A percentile compares a stretch with the other conserved stretches of the same genome.
Evolutionary conservation across 2,888 invertebrate genomes (phyloP).

Genomic region (Octodonta nipae): DNA sequence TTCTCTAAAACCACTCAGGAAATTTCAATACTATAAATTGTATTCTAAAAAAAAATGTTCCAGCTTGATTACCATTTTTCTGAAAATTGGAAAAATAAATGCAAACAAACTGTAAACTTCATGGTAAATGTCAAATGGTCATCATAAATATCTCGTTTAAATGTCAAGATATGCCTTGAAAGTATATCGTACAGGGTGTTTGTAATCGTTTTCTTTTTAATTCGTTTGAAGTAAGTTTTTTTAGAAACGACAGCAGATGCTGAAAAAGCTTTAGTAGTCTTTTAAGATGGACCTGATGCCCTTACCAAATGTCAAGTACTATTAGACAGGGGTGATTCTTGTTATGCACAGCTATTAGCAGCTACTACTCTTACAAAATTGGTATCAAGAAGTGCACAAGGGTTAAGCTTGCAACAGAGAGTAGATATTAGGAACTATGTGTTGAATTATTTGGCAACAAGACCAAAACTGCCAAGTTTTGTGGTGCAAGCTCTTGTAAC

Average conservation of each 20-base stretch:
- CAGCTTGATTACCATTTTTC: no score
- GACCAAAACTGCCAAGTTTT: slow-evolving; percentile 82
- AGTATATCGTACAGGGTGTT: no score
- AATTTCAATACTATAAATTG: no score
- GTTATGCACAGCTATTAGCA: slow-evolving; percentile 90
- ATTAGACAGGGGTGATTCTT: slow-evolving; percentile 84
- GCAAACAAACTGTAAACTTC: no score
- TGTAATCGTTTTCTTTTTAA: no score
- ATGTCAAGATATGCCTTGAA: no score
- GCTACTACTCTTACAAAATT: slow-evolving; percentile 91
- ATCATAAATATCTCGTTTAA: no score
- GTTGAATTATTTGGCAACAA: slow-evolving; percentile 83
- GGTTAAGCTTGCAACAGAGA: slow-evolving; percentile 58
- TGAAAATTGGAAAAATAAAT: no score
- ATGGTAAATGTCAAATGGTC: no score
- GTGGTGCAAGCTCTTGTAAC: slow-evolving; percentile 88
- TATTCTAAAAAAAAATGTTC: no score
- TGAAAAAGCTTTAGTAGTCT: slow-evolving; percentile 86
- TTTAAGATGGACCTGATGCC: slow-evolving; percentile 85
- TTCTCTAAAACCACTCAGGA: no score
- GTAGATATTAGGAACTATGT: slow-evolving; percentile 69
- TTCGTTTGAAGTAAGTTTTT: no score
- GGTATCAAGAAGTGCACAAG: slow-evolving; percentile 63
- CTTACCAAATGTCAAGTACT: slow-evolving; percentile 89
- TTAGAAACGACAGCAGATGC: slow-evolving; percentile 82